Conservation (phyloP, 2,797 vertebrate genomes). For the Melanotaenia boesemani region DNA sequence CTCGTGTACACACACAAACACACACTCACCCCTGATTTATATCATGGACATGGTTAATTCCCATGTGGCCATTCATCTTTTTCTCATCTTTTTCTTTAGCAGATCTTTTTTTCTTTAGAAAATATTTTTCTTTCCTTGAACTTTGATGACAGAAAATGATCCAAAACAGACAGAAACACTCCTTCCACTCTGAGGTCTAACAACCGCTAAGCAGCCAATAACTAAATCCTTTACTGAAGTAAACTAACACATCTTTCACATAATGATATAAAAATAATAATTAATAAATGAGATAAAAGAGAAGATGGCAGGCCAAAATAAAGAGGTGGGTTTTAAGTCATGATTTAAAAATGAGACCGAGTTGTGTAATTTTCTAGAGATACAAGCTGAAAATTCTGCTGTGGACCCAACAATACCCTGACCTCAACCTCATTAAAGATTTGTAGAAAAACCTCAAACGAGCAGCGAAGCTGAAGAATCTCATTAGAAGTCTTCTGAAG, state of each 20-base stretch:
- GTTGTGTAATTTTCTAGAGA: no score
- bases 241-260: neutral
- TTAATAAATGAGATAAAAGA: no score
- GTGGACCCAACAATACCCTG: no score
- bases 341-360: no score
- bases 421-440: neutral
- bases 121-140: slow-evolving; percentile 45
- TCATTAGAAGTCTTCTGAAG: no score
- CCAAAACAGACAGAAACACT: slow-evolving; percentile 32
- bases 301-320: no score
- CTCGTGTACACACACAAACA: no score
- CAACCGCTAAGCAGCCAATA: neutral
- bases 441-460: neutral
- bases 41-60: slow-evolving; percentile 61
- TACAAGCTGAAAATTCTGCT: no score
- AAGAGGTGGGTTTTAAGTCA: no score
- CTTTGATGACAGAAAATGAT: slow-evolving; percentile 18
- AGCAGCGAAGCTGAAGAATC: neutral
- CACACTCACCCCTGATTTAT: slow-evolving; percentile 46
- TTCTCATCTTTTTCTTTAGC: slow-evolving; percentile 35
- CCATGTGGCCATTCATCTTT: slow-evolving; percentile 59
- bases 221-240: neutral
- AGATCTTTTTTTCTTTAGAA: slow-evolving; percentile 34
- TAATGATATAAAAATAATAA: no score
- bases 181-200: no score